Evolutionary conservation across 2,113 vertebrate species (phyloP).

Genomic region (Barbus barbus): DNA sequence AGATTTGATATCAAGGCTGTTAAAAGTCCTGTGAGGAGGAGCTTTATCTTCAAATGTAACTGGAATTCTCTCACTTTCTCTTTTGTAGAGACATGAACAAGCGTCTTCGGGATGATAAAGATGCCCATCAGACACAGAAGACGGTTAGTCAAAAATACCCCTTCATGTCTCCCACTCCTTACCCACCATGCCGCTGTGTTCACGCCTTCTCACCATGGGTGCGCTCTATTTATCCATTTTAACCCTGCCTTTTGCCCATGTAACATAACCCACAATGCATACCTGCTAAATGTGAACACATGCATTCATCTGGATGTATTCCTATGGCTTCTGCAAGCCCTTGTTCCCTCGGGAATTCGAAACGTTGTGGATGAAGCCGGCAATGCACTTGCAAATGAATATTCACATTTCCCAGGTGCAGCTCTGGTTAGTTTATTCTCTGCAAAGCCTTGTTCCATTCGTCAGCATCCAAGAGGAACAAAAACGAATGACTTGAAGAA

Average conservation of each 20-base stretch:
- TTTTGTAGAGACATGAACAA: conserved; percentile 90
- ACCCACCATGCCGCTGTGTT: conserved; percentile 73
- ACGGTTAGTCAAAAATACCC: conserved; percentile 81
- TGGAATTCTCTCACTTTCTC: background rate
- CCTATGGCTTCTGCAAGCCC: background rate
- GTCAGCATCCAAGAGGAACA: background rate
- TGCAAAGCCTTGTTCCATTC: background rate
- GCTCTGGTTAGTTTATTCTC: background rate
- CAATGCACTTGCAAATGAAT: background rate
- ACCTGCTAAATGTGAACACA: background rate
- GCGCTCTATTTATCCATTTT: conserved; percentile 70
- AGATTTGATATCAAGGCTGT: background rate
- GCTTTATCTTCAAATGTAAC: background rate
- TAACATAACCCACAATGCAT: conserved; percentile 41
- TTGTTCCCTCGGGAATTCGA: background rate
- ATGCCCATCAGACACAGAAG: conserved; percentile 84
- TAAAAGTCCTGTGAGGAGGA: background rate
- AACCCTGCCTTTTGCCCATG: conserved; percentile 51
- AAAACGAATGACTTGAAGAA: background rate
- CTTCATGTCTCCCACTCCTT: conserved; percentile 64
- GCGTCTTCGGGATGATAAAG: conserved; percentile 88
- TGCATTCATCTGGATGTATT: background rate
- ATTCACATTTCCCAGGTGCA: background rate
- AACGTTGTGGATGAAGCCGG: background rate
- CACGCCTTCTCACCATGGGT: conserved; percentile 66